Conservation (phyloP, 2,888 invertebrate species). For the Gortyna flavago region DNA sequence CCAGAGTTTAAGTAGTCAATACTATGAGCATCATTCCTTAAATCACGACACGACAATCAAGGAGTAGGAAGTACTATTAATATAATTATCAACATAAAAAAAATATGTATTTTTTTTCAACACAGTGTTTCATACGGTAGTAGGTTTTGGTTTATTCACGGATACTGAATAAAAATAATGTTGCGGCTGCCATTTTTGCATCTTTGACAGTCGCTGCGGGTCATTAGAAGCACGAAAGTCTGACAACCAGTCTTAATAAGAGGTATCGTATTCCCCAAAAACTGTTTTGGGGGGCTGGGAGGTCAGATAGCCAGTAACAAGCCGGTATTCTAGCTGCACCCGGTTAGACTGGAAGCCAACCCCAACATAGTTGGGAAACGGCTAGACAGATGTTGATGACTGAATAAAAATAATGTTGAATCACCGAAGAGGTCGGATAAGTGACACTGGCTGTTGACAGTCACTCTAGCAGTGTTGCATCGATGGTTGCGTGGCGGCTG, state of each 20-base stretch:
- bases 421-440: neutral
- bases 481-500: neutral
- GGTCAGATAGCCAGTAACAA: too few species aligned
- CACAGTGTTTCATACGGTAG: constrained; percentile 55
- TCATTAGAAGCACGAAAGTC: neutral
- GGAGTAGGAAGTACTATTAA: constrained; percentile 63
- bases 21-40: constrained; percentile 49
- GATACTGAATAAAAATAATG: constrained; percentile 11
- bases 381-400: neutral
- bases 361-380: too few species aligned
- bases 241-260: too few species aligned
- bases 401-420: constrained; percentile 9
- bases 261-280: too few species aligned
- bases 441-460: neutral
- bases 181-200: neutral
- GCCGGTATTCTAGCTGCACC: too few species aligned
- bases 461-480: neutral
- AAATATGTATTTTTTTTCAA: constrained; percentile 44
- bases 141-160: constrained; percentile 37
- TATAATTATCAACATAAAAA: constrained; percentile 59
- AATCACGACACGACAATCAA: constrained; percentile 63
- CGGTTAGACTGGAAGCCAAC: too few species aligned
- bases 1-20: constrained; percentile 45
- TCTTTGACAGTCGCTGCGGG: neutral
- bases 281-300: too few species aligned